Conservation (phyloP, 2,113 vertebrate genomes). For the Brachypodius melanocephalos region DNA sequence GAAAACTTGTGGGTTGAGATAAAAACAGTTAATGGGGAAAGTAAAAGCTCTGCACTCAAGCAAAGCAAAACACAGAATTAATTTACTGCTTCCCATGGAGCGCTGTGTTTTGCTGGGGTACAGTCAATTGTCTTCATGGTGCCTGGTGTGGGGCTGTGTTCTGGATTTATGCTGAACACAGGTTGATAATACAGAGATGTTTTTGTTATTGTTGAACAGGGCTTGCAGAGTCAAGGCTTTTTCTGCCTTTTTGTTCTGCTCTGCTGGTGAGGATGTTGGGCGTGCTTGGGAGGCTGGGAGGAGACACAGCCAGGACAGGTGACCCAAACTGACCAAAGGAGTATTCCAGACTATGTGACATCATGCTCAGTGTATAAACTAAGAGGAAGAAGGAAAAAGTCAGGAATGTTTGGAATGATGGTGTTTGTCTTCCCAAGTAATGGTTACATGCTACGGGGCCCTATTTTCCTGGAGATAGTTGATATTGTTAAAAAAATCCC, state of each 20-base stretch:
- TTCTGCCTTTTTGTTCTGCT: background rate
- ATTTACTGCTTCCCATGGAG: background rate
- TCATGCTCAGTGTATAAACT: background rate
- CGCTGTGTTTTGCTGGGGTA: background rate
- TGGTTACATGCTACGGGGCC: no score
- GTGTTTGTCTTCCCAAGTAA: background rate
- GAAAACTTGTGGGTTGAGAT: background rate
- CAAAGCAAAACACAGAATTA: background rate
- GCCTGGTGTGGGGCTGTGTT: background rate
- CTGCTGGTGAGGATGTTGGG: background rate
- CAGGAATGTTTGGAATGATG: accelerated
- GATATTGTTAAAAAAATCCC: background rate
- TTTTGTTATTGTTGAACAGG: background rate
- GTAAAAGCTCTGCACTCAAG: background rate
- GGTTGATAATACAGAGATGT: background rate
- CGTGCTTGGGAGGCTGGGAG: accelerated
- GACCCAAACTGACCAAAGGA: background rate
- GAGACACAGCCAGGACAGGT: background rate
- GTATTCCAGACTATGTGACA: background rate
- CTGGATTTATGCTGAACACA: background rate
- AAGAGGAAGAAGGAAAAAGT: background rate
- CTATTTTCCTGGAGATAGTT: background rate
- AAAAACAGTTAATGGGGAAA: background rate
- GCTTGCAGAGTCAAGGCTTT: background rate
- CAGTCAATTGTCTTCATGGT: background rate